Base-by-base conservation (phyloP, 2,113 vertebrate species). In the Falco punctatus region DNA sequence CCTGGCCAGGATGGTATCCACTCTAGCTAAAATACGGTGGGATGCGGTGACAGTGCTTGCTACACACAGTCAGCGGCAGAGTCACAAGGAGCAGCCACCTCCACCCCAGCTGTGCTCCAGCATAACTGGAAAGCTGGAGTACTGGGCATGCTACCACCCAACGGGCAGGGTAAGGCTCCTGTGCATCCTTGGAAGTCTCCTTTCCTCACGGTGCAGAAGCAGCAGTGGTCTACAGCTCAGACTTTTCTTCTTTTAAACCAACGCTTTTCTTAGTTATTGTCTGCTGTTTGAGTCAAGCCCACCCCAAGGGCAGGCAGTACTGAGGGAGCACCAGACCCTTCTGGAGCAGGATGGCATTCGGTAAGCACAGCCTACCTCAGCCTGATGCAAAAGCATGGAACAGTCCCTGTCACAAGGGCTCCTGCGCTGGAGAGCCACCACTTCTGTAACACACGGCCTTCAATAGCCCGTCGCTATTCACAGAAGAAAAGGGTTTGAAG, bases 81-180 rank as follows among this genome's bases (percentile, higher is more conserved):
- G 44, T 24, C 62, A 30, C 15, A 26, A 17, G 38, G 42, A 88
- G 49, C 55, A 48, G 26, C 57, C 42, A 5, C 20, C 26, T 38
- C 6, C 28, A 42, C 49, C 49, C 11, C 30, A 19, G 28, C 44
- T 27, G 9, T 14, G 62, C 62, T 85, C 28, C n/a, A 65, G 19
- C 1, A 0, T 27, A 12, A 19, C 57, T 27, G 62, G 28, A 21
- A 81, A 80, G 30, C 21, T 26, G n/a, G 38, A 30, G 22, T 4
- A 9, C 28, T 30, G 27, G 42, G 12, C 11, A 6, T 21, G 28
- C 5, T 10, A 13, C 26, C 2, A 1, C 22, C 33, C 1, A 0
- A 15, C 1, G 0, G 49, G 64, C 18, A 30, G 52, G 33, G 26
- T 4, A 48, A 18, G 0, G 3, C 11, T 69, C 24, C 66, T 33